Percentiles rank a stretch among this genome's conserved stretches.
phyloP scores from a whole-genome alignment of 2,888 invertebrate species.

The Electrophaes corylata region DNA sequence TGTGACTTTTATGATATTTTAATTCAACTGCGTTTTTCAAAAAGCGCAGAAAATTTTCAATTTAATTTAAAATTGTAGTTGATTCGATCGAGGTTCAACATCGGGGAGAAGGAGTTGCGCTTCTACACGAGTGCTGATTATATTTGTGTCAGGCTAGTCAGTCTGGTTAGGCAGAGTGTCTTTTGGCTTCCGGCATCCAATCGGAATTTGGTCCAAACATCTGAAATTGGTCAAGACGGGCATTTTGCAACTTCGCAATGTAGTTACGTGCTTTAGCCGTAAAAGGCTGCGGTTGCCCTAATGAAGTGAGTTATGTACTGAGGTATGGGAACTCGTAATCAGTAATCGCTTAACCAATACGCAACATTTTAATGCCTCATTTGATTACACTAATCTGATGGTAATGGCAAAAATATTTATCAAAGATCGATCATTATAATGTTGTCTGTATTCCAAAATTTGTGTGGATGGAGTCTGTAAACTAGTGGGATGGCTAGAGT shows the following conservation, averaged over 20 bases:
- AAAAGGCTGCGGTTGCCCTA: constrained; percentile 34
- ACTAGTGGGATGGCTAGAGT: too few species aligned
- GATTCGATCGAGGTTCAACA: neutral
- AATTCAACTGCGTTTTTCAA: too few species aligned
- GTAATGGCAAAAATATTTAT: too few species aligned
- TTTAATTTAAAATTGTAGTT: too few species aligned
- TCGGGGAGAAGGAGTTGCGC: constrained; percentile 2
- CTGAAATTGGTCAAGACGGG: constrained; percentile 33
- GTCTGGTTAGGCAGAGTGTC: too few species aligned
- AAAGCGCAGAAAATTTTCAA: too few species aligned
- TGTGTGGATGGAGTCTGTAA: too few species aligned
- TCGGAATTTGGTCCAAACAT: constrained; percentile 33
- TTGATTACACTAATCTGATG: neutral
- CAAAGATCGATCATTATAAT: too few species aligned
- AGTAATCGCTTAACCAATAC: constrained; percentile 10
- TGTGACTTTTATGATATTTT: too few species aligned
- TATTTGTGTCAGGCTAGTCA: neutral
- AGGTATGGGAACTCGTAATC: constrained; percentile 20
- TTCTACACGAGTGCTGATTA: constrained; percentile 6
- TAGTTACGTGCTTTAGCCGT: constrained; percentile 27
- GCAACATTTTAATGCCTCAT: constrained; percentile 12
- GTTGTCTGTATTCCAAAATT: too few species aligned
- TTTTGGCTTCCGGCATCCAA: constrained; percentile 29
- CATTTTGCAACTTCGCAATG: constrained; percentile 31
- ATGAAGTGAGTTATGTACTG: constrained; percentile 33